These are phyloP conservation scores for Acronicta psi DNA, from an alignment of 2,888 invertebrate species.

Conservation along the genomic window DNA sequence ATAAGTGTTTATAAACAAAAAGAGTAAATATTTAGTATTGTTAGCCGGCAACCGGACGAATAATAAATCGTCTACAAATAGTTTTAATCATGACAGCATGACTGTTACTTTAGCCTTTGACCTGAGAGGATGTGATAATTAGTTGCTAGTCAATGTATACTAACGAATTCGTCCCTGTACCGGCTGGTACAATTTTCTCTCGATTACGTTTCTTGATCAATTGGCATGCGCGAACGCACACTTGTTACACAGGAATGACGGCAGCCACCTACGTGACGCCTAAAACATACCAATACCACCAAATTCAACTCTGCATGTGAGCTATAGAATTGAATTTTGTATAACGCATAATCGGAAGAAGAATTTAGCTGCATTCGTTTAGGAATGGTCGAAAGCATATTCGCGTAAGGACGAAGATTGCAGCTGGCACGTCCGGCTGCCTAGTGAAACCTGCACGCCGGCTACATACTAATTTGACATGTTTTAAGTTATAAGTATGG, in stretches of 20 bases:
- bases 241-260: conserved; percentile 85
- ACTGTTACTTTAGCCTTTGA: too few species aligned
- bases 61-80: too few species aligned
- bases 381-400: conserved; percentile 79
- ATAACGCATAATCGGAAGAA: conserved; percentile 54
- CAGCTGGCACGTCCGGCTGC: conserved; percentile 75
- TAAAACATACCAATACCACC: conserved; percentile 33
- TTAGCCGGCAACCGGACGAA: too few species aligned
- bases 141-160: neutral
- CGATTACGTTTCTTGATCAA: conserved; percentile 80
- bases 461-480: conserved; percentile 80
- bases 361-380: conserved; percentile 68
- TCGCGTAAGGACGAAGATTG: conserved; percentile 75
- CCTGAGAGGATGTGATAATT: too few species aligned
- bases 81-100: too few species aligned
- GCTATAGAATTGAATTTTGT: conserved; percentile 57
- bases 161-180: conserved; percentile 64
- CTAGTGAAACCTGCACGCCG: conserved; percentile 79
- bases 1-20: too few species aligned
- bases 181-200: conserved; percentile 82
- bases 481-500: conserved; percentile 85
- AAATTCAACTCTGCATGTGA: conserved; percentile 56
- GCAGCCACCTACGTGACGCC: conserved; percentile 73
- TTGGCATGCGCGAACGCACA: conserved; percentile 77
- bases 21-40: too few species aligned